These are phyloP conservation scores for Phasia obesa DNA, from an alignment of 2,888 invertebrate species.

Conservation along the genomic window DNA sequence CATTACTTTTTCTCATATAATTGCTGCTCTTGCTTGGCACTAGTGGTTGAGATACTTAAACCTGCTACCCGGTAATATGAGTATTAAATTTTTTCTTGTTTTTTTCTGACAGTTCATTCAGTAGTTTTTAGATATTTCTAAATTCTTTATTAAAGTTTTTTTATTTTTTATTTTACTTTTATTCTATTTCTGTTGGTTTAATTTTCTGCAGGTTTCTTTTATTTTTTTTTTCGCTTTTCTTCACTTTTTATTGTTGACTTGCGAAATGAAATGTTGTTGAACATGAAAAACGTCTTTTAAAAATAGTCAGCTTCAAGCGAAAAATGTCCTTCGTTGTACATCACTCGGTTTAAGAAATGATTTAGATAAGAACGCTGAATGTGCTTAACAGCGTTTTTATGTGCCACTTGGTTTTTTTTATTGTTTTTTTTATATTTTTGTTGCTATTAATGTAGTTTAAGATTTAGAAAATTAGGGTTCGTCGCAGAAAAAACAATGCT, in stretches of 20 bases:
- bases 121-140: neutral
- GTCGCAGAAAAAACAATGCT: neutral
- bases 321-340: constrained; percentile 51
- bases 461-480: neutral
- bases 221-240: constrained; percentile 28
- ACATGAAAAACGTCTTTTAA: constrained; percentile 53
- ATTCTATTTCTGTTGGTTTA: neutral
- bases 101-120: neutral
- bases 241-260: constrained; percentile 39
- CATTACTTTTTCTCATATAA: constrained; percentile 4
- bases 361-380: constrained; percentile 37
- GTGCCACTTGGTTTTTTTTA: constrained; percentile 2
- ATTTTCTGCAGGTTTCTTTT: constrained; percentile 10
- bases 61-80: constrained; percentile 38
- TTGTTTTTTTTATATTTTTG: neutral
- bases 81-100: constrained; percentile 11
- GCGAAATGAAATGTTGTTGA: constrained; percentile 52
- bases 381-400: constrained; percentile 24
- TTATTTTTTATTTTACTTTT: neutral
- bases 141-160: constrained; percentile 23
- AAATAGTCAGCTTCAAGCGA: constrained; percentile 28
- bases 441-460: neutral
- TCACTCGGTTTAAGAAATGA: constrained; percentile 35
- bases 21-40: constrained; percentile 47
- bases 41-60: constrained; percentile 37